Evolutionary conservation across 2,113 vertebrate species (phyloP), one percentile per base, ranked within the genome.

Genomic region (Mus spicilegus): DNA sequence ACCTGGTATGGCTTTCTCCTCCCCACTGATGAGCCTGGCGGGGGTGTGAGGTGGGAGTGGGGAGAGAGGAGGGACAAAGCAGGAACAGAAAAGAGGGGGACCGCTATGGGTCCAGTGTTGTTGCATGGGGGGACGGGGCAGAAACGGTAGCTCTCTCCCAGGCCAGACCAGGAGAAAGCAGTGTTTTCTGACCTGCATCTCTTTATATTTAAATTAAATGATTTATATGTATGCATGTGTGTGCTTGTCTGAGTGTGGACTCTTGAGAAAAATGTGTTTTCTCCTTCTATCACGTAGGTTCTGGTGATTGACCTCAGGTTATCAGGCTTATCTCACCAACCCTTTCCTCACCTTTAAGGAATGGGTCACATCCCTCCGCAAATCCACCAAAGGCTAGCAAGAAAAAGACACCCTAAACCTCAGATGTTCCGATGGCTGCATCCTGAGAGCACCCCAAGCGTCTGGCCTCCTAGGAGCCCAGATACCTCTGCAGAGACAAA

Each of bases 1-100:
- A 85, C 51, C 11, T 3, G 95, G 72, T 63, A 42, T 0, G 80
- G 91, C 81, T 95, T 93, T 96, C 97, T 91, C 65, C 82, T 93
- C 1, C 36, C 20, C 39, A 95, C 67, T 11, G 78, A 93, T 49
- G 84, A 30, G 86, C 49, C 56, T 89, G 65, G 77, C 19, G 26
- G 33, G n/a, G 76, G 16, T 56, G 14, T 14, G 20, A 20, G 56
- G 56, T 56, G 56, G 12, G 56, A 61, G 63, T 11, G 36, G 20
- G 46, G 51, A 36, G 46, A 33, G 42, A 39, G 20, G 58, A 7
- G 20, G 9, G 28, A 2, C 13, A 26, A 61, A 82, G 20, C 10
- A 6, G 33, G 33, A 42, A 49, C 16, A 20, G n/a, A 42, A 65
- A 19, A 42, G 63, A 30, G 9, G 61, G 5, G 30, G 26, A 11